These are phyloP conservation scores for Steinernema carpocapsae DNA, from an alignment of 2,888 invertebrate genomes.

Conservation along the genomic window DNA sequence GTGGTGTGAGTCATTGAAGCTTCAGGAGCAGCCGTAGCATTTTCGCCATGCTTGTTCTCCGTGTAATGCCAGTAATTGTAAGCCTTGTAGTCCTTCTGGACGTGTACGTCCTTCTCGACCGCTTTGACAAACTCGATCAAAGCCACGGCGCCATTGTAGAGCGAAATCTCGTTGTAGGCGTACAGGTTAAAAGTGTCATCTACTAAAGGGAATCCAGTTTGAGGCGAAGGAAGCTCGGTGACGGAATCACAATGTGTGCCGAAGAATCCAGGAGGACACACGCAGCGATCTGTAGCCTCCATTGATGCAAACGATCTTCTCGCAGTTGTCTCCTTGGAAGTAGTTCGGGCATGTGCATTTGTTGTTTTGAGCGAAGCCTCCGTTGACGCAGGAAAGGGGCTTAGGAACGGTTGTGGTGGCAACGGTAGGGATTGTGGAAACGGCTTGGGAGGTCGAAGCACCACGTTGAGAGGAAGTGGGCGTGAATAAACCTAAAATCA, in stretches of 20 bases:
- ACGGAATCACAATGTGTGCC: conserved; percentile 3
- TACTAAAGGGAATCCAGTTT: not conserved
- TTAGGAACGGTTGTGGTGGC: not conserved
- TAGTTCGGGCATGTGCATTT: conserved; percentile 6
- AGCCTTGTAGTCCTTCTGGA: conserved; percentile 8
- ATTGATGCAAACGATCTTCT: not conserved
- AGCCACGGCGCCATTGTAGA: conserved; percentile 15
- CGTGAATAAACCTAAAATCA: no score
- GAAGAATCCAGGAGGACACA: not conserved
- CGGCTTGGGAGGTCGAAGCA: not conserved
- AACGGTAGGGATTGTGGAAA: not conserved
- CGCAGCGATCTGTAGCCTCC: conserved; percentile 2
- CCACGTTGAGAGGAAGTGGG: no score
- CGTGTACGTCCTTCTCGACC: conserved; percentile 5
- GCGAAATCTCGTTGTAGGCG: conserved; percentile 10
- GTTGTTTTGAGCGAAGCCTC: not conserved
- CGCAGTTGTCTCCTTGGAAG: conserved; percentile 11
- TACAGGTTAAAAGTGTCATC: conserved; percentile 12
- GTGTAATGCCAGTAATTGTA: conserved; percentile 19
- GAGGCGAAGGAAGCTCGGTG: not conserved
- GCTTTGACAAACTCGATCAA: not conserved
- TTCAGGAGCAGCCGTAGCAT: not conserved
- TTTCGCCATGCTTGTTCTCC: not conserved
- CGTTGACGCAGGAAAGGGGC: not conserved
- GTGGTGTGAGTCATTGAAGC: not conserved